Base-by-base conservation (phyloP, 2,797 vertebrate genomes). In the Mycteria americana region DNA sequence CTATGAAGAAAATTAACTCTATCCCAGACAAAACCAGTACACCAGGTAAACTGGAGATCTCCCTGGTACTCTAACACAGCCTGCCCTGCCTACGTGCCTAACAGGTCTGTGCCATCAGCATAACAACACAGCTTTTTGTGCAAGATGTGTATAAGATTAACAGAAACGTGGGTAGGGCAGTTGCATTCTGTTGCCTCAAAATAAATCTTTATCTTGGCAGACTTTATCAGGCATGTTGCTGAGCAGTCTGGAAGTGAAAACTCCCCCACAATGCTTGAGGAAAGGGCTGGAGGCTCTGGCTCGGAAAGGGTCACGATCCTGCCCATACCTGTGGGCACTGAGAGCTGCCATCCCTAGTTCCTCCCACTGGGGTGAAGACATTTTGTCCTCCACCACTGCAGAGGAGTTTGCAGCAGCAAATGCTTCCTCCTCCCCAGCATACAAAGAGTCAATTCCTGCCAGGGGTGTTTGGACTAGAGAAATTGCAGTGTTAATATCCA, bases 121-220 rank as follows among this genome's bases (percentile, higher is more conserved):
- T 28, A 73, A 92, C 78, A 43, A 79, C 87, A 90, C n/a, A 91
- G 43, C n/a, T 57, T 75, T 79, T 89, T 59, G 37, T 50, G 79
- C 50, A 88, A 95, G 68, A 39, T 39, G 33, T 13, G 12, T 19
- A 3, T 5, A 81, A 59, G 62, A 80, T 64, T 74, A 95, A 73
- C 51, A 85, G 59, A 56, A 92, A 83, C 45, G 56, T 46, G 67
- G 63, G 70, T n/a, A 72, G 45, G 33, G 45, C 87, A 69, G 74
- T 69, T 73, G 24, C 57, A 65, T 82, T 76, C 62, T 39, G 33
- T 33, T 74, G 57, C 45, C 62, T 88, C 48, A 90, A 67, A 93
- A 63, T 69, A 92, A 64, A 41, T 60, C 72, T 86, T 80, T 88
- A 21, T 48, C 78, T 83, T 89, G 78, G 79, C 50, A 95, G 45